Evolutionary conservation across 2,113 vertebrate species (phyloP), one percentile per base, ranked within the genome.

Genomic region (Propithecus coquereli): DNA sequence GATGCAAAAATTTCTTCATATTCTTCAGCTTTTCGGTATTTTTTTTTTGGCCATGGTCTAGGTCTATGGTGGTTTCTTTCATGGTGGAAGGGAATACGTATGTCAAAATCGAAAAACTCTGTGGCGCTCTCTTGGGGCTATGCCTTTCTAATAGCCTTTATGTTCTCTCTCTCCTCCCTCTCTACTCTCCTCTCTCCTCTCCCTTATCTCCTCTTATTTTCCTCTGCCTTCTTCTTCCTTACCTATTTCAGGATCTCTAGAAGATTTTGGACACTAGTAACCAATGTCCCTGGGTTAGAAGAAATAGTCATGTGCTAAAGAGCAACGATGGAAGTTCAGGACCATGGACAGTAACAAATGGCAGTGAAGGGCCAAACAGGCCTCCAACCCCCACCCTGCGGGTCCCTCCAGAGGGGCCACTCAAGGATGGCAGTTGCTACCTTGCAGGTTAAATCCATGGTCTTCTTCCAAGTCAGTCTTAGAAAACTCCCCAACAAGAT

Each of bases 301-400:
- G 61, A 40, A 80, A 27, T 20, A 90, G 17, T 61, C 17, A 17
- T 6, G 4, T 9, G 18, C 45, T 61, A 68, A 91, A 47, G 34
- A 37, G 0, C 2, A 25, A 52, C 0, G 8, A 47, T 32, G 54
- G 8, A 5, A 1, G 0, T 95, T 96, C 94, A 95, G 96, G 22
- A 96, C 97, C 97, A 91, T 34, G 94, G 96, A 95, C 86, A 97
- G 96, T 52, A 37, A 7, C 83, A 52, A 10, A 4, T 0, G 12
- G 10, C 23, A 6, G 1, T 0, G 12, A 17, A 27, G 3, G 3
- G 0, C 77, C 65, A 45, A 17, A 63, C 27, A 0, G 7, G 13
- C 68, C 84, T 22, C 45, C 63, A 50, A 6, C 6, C 43, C 20
- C 93, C 12, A 61, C 25, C 23, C 45, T 4, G 8, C 34, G 27